Conservation (phyloP, 1,140 invertebrate genomes). For the Hylaeus volcanicus region DNA sequence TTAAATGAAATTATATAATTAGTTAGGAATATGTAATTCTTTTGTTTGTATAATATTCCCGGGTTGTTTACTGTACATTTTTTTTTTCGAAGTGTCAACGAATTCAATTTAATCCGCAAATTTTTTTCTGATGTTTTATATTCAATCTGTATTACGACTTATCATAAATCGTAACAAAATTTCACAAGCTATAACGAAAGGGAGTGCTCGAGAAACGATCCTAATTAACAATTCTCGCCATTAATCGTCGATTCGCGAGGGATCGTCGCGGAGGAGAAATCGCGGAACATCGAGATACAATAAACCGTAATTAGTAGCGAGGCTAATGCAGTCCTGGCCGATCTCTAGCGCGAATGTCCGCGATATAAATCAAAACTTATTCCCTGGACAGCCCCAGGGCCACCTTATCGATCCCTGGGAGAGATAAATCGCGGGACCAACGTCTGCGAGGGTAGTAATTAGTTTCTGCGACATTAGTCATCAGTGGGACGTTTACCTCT, state of each 20-base stretch:
- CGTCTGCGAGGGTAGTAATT: constrained; percentile 16
- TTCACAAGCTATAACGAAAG: not conserved
- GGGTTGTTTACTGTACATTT: too few species aligned
- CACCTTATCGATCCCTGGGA: not conserved
- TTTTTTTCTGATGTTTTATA: too few species aligned
- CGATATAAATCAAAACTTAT: constrained; percentile 25
- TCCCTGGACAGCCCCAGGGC: not conserved
- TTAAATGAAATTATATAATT: too few species aligned
- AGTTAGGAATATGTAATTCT: too few species aligned
- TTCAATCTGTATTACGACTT: too few species aligned
- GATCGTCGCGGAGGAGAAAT: not conserved
- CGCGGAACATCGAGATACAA: constrained; percentile 6
- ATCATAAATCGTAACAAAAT: not conserved
- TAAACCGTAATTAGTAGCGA: constrained; percentile 45
- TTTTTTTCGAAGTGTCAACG: too few species aligned
- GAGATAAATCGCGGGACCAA: constrained; percentile 25
- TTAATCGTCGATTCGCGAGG: constrained; percentile 2
- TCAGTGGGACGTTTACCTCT: not conserved
- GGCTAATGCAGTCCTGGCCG: constrained; percentile 2
- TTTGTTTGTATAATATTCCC: too few species aligned
- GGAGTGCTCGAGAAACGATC: not conserved
- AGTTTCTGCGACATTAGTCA: constrained; percentile 25
- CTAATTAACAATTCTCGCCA: constrained; percentile 27
- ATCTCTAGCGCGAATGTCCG: not conserved
- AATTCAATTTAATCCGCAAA: too few species aligned